Conservation (phyloP, 2,797 vertebrate genomes). For the Threskiornis aethiopicus region DNA sequence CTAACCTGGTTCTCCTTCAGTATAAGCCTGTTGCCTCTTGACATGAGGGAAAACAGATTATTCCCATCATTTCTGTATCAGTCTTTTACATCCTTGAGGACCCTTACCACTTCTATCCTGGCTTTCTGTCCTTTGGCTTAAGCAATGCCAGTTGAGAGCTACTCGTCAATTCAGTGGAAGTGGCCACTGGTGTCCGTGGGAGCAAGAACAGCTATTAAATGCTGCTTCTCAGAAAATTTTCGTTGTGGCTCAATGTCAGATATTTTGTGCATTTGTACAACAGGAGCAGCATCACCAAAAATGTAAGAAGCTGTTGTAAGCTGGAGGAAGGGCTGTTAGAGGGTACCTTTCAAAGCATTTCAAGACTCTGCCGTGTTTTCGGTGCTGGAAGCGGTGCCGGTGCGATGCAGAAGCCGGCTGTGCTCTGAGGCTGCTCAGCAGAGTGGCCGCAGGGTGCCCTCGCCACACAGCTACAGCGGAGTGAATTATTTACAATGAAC, state of each 20-base stretch:
- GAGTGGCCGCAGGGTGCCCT: not conserved
- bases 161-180: not conserved
- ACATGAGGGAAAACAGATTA: not conserved
- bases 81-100: not conserved
- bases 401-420: not conserved
- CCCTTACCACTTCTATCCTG: not conserved
- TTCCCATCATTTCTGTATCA: not conserved
- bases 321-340: not conserved
- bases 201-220: not conserved
- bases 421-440: not conserved
- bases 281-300: not conserved
- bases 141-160: not conserved
- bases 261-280: not conserved
- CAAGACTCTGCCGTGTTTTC: not conserved
- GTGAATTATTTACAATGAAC: not conserved
- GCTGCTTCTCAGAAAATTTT: not conserved
- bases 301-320: not conserved
- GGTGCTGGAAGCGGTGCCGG: not conserved
- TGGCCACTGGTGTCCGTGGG: too few relatives aligned
- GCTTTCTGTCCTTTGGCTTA: not conserved
- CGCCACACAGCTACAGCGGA: not conserved
- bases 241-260: fast-evolving
- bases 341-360: not conserved
- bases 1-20: not conserved
- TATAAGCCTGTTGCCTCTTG: not conserved